A percentile compares a stretch with the other conserved stretches of the same genome.
These are phyloP conservation scores for Alsophila aescularia DNA, from an alignment of 2,888 invertebrate genomes.

Conservation along the genomic window DNA sequence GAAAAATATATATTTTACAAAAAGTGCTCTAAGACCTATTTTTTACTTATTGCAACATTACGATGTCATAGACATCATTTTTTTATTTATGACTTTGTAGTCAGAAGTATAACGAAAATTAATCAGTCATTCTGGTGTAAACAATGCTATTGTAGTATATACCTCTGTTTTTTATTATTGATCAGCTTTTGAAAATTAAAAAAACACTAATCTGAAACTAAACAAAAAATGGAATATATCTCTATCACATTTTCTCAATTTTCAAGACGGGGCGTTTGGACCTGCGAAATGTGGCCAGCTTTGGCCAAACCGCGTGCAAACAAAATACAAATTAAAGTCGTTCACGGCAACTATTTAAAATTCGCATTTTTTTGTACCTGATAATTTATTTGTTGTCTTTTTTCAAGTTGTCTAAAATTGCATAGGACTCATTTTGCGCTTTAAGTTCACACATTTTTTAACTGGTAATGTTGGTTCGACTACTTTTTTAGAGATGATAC, in stretches of 20 bases:
- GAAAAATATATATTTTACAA: slow-evolving; percentile 64
- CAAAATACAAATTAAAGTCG: too few relatives aligned
- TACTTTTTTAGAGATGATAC: too few relatives aligned
- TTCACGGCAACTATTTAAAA: too few relatives aligned
- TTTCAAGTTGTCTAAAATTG: too few relatives aligned
- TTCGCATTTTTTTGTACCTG: too few relatives aligned
- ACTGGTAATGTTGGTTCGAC: too few relatives aligned
- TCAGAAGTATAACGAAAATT: slow-evolving; percentile 35
- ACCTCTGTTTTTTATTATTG: slow-evolving; percentile 2
- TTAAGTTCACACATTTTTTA: too few relatives aligned
- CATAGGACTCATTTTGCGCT: too few relatives aligned
- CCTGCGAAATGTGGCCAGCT: not conserved
- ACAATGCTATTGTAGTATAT: slow-evolving; percentile 15
- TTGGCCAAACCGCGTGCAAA: too few relatives aligned
- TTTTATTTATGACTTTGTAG: slow-evolving; percentile 44
- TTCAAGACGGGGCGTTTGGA: slow-evolving; percentile 34
- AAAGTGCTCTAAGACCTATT: slow-evolving; percentile 45
- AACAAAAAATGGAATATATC: slow-evolving; percentile 78
- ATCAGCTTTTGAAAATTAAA: slow-evolving; percentile 27
- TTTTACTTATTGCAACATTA: slow-evolving; percentile 73
- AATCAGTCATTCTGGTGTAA: slow-evolving; percentile 51
- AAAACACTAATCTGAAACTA: slow-evolving; percentile 59
- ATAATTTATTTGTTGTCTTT: too few relatives aligned
- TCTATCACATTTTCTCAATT: slow-evolving; percentile 69
- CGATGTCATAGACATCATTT: slow-evolving; percentile 63